Evolutionary conservation across 2,113 vertebrate species (phyloP), one percentile per base, ranked within the genome.

Genomic region (Piaya cayana): DNA sequence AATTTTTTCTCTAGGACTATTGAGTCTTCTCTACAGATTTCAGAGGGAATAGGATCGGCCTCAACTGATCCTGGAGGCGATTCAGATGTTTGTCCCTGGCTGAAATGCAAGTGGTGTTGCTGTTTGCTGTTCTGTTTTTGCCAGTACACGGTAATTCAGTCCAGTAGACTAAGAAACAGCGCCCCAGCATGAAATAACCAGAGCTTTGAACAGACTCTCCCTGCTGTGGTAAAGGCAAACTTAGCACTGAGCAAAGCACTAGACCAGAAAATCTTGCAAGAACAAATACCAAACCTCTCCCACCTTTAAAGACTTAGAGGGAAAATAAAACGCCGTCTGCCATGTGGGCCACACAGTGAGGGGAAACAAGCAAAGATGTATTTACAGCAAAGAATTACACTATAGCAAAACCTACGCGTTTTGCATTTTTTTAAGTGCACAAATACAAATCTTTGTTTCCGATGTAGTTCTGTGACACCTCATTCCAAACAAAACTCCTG

Each of bases 331-430:
- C 5, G 78, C 77, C 58, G 55, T 27, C 12, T 39, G 85, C 39
- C 53, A 22, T 19, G 80, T 43, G 69, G 88, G 23, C 49, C 72
- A 14, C n/a, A 75, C 32, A 56, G 71, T 6, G 63, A 49, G 82
- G 58, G 19, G 32, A 6, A 77, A 43, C 59, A 92, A 96, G 92
- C 93, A 86, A 60, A 53, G 53, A n/a, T 1, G 42, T 97, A 97
- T 97, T 95, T 97, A 97, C 96, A 97, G 95, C 93, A 71, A 86
- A 85, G 62, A 81, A 56, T 86, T 68, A 68, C 65, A 92, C 77
- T 71, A 86, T 47, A 92, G 86, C 90, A 88, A 43, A 88, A 55
- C 6, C n/a, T 25, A 63, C 3, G 2, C 13, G 60, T 17, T 90
- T 68, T 62, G 92, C 64, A 53, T 79, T 82, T 70, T 70, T 62